A percentile compares a stretch with the other conserved stretches of the same genome.
phyloP scores from a whole-genome alignment of 2,113 vertebrate genomes.

The Sinocyclocheilus maitianheensis region DNA sequence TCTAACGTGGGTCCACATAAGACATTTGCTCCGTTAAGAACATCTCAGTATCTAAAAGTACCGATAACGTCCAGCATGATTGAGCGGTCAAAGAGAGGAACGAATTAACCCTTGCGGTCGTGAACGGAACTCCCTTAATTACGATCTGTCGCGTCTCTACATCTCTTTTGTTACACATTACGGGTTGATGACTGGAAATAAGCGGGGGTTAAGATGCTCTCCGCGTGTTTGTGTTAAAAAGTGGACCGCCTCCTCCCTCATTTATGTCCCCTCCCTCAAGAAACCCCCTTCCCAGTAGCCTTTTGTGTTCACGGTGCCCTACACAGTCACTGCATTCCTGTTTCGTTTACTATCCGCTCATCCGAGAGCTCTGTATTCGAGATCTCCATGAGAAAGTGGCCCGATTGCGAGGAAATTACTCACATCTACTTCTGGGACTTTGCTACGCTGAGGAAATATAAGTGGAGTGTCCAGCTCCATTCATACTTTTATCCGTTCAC shows the following conservation, averaged over 20 bases:
- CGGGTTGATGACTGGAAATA: slow-evolving; percentile 41
- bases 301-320: slow-evolving; percentile 58
- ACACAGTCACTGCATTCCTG: slow-evolving; percentile 35
- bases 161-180: slow-evolving; percentile 44
- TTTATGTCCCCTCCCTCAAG: slow-evolving; percentile 52
- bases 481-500: slow-evolving; percentile 26
- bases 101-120: slow-evolving; percentile 30
- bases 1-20: neutral
- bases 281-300: slow-evolving; percentile 41
- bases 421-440: slow-evolving; percentile 19
- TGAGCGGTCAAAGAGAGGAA: slow-evolving; percentile 2
- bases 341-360: slow-evolving; percentile 9
- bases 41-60: neutral
- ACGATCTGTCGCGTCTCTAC: slow-evolving; percentile 13
- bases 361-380: neutral
- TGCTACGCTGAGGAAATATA: slow-evolving; percentile 3
- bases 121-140: neutral
- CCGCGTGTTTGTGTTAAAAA: slow-evolving; percentile 46
- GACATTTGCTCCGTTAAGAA: neutral
- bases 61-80: neutral
- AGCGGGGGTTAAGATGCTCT: slow-evolving; percentile 4
- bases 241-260: slow-evolving; percentile 51
- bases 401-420: slow-evolving; percentile 4
- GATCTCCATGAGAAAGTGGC: slow-evolving; percentile 28
- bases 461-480: slow-evolving; percentile 19